Base-by-base conservation (phyloP, 1,140 invertebrate species). In the Apis laboriosa region DNA sequence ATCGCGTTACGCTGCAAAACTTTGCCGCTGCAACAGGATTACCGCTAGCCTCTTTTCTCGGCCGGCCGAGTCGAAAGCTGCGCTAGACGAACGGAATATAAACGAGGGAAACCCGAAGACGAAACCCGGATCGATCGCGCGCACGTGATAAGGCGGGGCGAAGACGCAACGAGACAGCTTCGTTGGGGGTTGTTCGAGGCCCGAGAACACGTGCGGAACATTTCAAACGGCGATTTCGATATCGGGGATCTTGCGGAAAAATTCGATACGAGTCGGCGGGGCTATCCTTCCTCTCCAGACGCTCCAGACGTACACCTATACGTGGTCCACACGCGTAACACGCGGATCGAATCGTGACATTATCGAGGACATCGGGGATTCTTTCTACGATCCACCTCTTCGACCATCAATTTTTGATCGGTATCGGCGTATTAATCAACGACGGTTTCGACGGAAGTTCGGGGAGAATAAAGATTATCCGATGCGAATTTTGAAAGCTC, bases 61-160 rank as follows among this genome's bases (percentile, higher is more conserved):
- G 17, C 34, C 67, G 73, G 72, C 49, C 76, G 77, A 87, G 82
- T 78, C 86, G 80, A 87, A 88, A 88, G 87, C 87, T 85, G 79
- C 58, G 83, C 76, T 56, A 80, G 86, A 88, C 86, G 86, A 87
- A 80, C 78, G 83, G 86, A 88, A 88, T 88, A 88, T 87, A 88
- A 88, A 88, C 83, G 87, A 88, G 58, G 55, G 76, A 83, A 79
- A 87, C 17, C 86, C 83, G 77, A 87, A 87, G 87, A 87, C 86
- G 83, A 79, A 7, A 83, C 86, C 83, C 66, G 77, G 86, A 88
- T 88, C 87, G 87, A 88, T 88, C 83, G 85, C 78, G 64, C 34
- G 77, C 77, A 66, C 83, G 78, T 87, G 83, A 85, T 83, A 85
- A 88, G 85, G 86, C 80, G 86, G 86, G 87, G 79, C 83, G 79